Evolutionary conservation across 2,888 invertebrate genomes (phyloP), one percentile per base, ranked within the genome.

Genomic region (Cacoxenus indagator): DNA sequence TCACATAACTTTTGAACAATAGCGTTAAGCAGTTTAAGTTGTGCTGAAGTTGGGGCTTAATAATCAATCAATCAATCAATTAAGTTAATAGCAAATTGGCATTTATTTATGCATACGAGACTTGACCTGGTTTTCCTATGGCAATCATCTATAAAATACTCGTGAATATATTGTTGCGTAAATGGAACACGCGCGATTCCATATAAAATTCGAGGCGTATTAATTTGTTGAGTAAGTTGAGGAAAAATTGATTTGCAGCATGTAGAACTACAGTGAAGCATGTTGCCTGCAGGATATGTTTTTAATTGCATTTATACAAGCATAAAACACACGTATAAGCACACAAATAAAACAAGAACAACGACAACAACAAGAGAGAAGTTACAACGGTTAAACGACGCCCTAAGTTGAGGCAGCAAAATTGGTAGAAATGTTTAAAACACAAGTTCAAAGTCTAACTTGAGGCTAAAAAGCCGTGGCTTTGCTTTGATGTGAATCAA

Each of bases 391-490:
- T 5, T 14, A 37, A 37, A 37, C 55, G 26, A 55, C 1, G 26
- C 3, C 4, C 24, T 55, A 14, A 6, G 24, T 8, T 19, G 2
- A 26, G 55, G 55, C 55, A 14, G 1, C 6, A 51, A 51, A 55
- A 24, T 26, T 26, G 59, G 4, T 17, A 14, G 5, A 29, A 29
- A 59, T 59, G 59, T 59, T n/a, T 29, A 22, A 6, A 55, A 45
- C 43, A 67, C 74, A 71, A 81, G 78, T 81, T 82, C 82, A 82
- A 82, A 81, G 80, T 73, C 65, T 76, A 69, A 75, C 81, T 78
- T 66, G 67, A 43, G 73, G 82, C 70, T 66, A 66, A 67, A 62
- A 72, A 76, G 69, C n/a, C n/a, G n/a, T n/a, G n/a, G 54, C 74
- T 73, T 69, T 71, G 31, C 73, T 81, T 81, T 81, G 83, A 81